Conservation (phyloP, 2,113 vertebrate species). For the Climacteris rufus region DNA sequence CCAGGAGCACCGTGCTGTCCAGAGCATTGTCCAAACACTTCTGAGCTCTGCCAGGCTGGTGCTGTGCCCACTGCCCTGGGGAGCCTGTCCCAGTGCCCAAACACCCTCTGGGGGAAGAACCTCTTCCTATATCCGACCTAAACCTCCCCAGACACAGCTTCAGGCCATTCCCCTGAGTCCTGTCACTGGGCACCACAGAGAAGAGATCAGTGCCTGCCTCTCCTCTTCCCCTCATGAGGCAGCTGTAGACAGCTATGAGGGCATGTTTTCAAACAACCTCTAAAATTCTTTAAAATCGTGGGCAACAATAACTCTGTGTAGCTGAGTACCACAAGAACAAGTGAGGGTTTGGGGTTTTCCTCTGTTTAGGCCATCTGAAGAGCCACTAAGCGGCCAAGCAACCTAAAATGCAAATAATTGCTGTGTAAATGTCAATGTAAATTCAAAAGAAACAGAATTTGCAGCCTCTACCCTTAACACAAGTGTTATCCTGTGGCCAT, state of each 20-base stretch:
- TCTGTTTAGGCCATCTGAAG: not conserved
- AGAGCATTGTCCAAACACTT: fast-evolving
- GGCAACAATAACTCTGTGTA: fast-evolving
- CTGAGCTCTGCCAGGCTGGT: fast-evolving
- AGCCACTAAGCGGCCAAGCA: not conserved
- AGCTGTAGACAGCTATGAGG: too few relatives aligned
- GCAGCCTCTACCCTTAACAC: not conserved
- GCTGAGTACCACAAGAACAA: fast-evolving
- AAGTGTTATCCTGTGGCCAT: fast-evolving
- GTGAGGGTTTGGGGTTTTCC: not conserved
- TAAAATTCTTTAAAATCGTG: not conserved
- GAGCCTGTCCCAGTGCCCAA: not conserved
- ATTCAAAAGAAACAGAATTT: not conserved
- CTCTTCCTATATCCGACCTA: not conserved
- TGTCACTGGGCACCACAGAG: fast-evolving
- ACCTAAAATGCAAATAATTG: not conserved
- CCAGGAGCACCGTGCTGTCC: too few relatives aligned
- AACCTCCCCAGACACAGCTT: not conserved
- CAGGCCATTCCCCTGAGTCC: fast-evolving
- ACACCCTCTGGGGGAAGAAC: not conserved
- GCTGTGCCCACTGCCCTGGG: not conserved
- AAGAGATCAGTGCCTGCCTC: not conserved
- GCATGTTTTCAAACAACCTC: not conserved
- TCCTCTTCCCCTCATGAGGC: fast-evolving
- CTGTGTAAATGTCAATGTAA: not conserved